Percentiles rank a stretch among this genome's conserved stretches.
phyloP scores from a whole-genome alignment of 2,113 vertebrate species.

The Pterophyllum scalare region DNA sequence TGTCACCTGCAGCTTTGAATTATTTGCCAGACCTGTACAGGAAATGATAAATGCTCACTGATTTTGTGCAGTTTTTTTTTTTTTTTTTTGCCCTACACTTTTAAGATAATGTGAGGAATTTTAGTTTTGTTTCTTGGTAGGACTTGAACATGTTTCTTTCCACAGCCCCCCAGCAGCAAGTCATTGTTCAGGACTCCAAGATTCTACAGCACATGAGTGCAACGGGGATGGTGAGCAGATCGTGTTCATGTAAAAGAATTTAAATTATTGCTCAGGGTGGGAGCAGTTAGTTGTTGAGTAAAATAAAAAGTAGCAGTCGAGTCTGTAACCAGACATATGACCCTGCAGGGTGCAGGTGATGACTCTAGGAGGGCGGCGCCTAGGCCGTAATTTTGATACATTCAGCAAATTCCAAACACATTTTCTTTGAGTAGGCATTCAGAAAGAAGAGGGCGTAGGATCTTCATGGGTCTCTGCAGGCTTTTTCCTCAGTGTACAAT shows the following conservation, averaged over 20 bases:
- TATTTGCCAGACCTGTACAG: accelerated
- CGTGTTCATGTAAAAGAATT: background rate
- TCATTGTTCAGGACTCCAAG: conserved; percentile 95
- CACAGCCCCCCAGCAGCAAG: conserved; percentile 92
- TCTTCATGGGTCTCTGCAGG: background rate
- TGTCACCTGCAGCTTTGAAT: background rate
- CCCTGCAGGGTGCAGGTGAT: background rate
- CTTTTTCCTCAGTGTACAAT: conserved; percentile 1
- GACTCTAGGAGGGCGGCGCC: too few relatives aligned
- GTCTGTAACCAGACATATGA: background rate
- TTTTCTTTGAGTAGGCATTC: background rate
- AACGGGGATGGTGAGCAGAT: conserved; percentile 91
- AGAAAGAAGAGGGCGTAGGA: background rate
- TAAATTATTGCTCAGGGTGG: accelerated
- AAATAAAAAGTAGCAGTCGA: background rate
- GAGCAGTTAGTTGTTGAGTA: background rate
- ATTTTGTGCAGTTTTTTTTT: background rate
- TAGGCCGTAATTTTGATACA: too few relatives aligned
- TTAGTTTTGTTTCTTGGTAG: background rate
- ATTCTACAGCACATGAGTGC: conserved; percentile 94
- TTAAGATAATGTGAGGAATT: background rate
- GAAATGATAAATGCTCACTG: background rate
- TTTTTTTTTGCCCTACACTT: background rate
- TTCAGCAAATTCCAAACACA: background rate
- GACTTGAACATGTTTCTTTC: conserved; percentile 23